These are phyloP conservation scores for Malurus cyaneus DNA, from an alignment of 2,113 vertebrate species.

Conservation along the genomic window DNA sequence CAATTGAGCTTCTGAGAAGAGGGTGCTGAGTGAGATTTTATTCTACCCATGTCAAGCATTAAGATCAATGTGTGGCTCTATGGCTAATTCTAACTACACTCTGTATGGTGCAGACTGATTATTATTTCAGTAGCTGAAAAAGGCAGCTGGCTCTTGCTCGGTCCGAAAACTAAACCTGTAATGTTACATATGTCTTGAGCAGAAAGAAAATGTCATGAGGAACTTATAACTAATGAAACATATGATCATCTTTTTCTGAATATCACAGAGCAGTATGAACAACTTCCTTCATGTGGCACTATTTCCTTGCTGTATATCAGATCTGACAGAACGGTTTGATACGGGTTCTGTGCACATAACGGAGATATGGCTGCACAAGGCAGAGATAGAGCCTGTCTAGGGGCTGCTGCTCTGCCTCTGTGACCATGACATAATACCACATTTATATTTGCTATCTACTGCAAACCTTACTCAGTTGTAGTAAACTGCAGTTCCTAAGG, in stretches of 20 bases:
- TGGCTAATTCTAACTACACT: background rate
- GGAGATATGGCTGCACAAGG: background rate
- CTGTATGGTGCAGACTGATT: background rate
- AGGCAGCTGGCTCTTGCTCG: background rate
- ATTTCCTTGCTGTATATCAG: background rate
- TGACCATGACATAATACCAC: background rate
- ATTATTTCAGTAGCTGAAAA: background rate
- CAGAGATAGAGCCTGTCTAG: background rate
- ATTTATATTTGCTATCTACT: background rate
- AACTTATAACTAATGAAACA: background rate
- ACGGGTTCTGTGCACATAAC: background rate
- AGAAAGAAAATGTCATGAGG: background rate
- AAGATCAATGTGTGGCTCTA: background rate
- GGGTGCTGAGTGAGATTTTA: background rate
- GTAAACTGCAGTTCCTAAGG: background rate
- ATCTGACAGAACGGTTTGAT: background rate
- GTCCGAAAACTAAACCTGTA: background rate
- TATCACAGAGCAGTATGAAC: background rate
- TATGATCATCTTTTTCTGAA: background rate
- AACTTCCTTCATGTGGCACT: constrained; percentile 18
- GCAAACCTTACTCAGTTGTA: background rate
- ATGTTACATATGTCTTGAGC: background rate
- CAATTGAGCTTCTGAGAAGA: background rate
- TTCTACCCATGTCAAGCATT: background rate
- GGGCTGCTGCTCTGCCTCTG: background rate